Percentiles rank a stretch among this genome's conserved stretches.
Evolutionary conservation across 2,888 invertebrate species (phyloP).

Genomic region (Actias luna): DNA sequence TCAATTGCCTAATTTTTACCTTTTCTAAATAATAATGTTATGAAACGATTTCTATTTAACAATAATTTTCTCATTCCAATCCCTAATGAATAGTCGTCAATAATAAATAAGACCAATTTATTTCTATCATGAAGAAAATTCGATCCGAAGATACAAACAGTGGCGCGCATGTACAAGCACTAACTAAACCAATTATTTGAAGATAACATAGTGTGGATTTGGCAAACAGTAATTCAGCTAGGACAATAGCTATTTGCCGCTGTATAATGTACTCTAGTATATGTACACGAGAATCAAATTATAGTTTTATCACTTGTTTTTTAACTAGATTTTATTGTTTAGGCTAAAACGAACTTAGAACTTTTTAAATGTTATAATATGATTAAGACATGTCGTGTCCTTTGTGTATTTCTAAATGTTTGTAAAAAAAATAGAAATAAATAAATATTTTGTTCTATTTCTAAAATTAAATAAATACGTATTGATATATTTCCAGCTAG

Average conservation of each 20-base stretch:
- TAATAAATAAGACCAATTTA: neutral
- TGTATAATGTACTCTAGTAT: neutral
- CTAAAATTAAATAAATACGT: too few species aligned
- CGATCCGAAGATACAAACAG: neutral
- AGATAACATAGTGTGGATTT: neutral
- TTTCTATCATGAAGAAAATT: neutral
- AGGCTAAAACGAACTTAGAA: neutral
- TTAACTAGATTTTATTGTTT: neutral
- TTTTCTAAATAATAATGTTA: too few species aligned
- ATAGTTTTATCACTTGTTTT: neutral
- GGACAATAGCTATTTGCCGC: neutral
- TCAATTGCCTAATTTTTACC: too few species aligned
- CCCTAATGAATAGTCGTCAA: neutral
- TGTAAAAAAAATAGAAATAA: too few species aligned
- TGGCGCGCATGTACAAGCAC: neutral
- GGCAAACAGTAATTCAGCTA: neutral
- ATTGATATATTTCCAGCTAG: too few species aligned
- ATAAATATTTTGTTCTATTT: too few species aligned
- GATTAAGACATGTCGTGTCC: too few species aligned
- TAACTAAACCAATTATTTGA: constrained; percentile 1
- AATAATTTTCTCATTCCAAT: neutral
- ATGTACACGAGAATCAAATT: neutral
- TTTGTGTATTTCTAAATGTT: too few species aligned
- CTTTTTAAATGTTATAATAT: too few species aligned
- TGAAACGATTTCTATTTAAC: neutral